Evolutionary conservation across 2,888 invertebrate species (phyloP), one percentile per base, ranked within the genome.

Genomic region (Apantesis nais): DNA sequence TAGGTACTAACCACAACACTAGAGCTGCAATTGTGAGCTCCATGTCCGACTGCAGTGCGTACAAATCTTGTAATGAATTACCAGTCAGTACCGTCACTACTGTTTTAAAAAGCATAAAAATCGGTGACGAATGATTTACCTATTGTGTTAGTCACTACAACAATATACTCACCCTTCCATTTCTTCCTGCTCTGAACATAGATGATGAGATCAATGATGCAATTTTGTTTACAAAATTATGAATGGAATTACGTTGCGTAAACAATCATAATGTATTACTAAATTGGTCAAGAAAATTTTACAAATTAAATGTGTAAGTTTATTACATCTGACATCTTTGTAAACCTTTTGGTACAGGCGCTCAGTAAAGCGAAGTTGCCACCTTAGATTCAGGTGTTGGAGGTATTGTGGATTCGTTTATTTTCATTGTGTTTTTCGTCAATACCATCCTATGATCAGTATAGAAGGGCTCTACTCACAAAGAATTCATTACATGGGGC

Each of bases 1-100:
- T n/a, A n/a, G n/a, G n/a, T n/a, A n/a, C 80, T 74, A 60, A 80
- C 80, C 80, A 73, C 31, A 79, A 60, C 16, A 63, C 34, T 37
- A 73, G 60, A 41, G 69, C 44, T 22, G 73, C 19, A 62, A 68
- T 25, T 22, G 64, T 44, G 66, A 52, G 62, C 58, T 70, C 68
- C 80, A 80, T 80, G 82, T 69, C 82, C 62, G 73, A 34, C 68
- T 62, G 3, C 68, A 71, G 9, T 61, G 74, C 62, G 66, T 67
- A 75, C 81, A 31, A 62, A 39, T 71, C 73, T 70, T 55, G 70
- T 66, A 75, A 71, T 80, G 72, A 22, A 48, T 44, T 48, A 55
- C 41, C 48, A 73, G 61, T 74, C 60, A 66, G 60, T 63, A 67
- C 68, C 62, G 71, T n/a, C 67, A 34, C 41, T 67, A 22, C 37